Evolutionary conservation across 2,113 vertebrate genomes (phyloP), one percentile per base, ranked within the genome.

Genomic region (Camarhynchus parvulus): DNA sequence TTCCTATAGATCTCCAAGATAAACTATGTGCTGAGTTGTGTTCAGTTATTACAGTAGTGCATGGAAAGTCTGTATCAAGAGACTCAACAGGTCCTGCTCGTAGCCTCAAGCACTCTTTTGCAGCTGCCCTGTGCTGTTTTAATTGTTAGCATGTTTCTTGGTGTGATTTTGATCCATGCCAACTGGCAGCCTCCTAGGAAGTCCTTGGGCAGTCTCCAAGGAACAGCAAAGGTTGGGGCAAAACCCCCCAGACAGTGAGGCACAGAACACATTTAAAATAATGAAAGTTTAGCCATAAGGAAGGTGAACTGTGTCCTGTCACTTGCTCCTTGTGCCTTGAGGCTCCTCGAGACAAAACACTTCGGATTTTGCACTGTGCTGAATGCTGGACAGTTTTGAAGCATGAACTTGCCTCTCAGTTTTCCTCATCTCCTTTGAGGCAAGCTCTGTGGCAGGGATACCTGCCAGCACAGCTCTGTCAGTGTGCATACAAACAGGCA

Each of bases 201-300:
- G 73, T 74, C 39, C 64, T 87, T 94, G 84, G 37, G 46, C 31
- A 86, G 37, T n/a, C 67, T 94, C 72, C 46, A 88, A 69, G 37
- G 59, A 89, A 18, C 37, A 69, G 35, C 31, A 41, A 20, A 83
- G 46, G 47, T 9, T 28, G 47, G 53, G 62, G 8, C 56, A 81
- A 55, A 30, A 47, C 18, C 18, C 12, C 30, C 6, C n/a, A 90
- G 58, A 5, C 44, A 37, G 30, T 37, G 27, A 89, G 24, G 53
- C 3, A 15, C 0, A 1, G 13, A 13, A 37, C 8, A 8, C 4
- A 1, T 52, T 63, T 80, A 39, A 27, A 49, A 24, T 7, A 17
- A 53, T 33, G 19, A 61, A 39, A 6, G 7, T 70, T 74, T 62
- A 46, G 20, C 50, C 46, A 0, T 13, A 3, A 13, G 37, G 37